Base-by-base conservation (phyloP, 2,797 vertebrate species). In the Gouania willdenowi region DNA sequence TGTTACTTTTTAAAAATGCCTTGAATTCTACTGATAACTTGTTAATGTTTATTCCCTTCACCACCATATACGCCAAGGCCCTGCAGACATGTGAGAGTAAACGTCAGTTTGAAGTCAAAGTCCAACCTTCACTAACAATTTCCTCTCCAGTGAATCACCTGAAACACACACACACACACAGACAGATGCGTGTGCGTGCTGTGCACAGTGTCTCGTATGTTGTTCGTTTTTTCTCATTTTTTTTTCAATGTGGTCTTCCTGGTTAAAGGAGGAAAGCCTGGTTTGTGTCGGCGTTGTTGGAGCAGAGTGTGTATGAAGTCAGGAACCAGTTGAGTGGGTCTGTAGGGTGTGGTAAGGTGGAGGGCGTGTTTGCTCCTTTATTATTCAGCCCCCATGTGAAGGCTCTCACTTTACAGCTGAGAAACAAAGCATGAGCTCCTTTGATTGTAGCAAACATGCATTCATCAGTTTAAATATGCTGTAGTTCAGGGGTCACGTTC, bases 251-350 rank as follows among this genome's bases (percentile, higher is more conserved):
- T 61, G 69, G 66, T 52, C 18, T 12, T 20, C 11, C 21, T 34
- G 43, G 24, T 42, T 14, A 34, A 47, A 41, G 24, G 10, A 64
- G 26, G 30, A 36, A 27, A 30, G 5, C 7, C 1, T 18, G 22
- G 15, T 16, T 15, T 33, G 30, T 27, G 34, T 36, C 22, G 24
- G 13, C 27, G 38, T 26, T 5, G 33, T 26, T n/a, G 38, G 13
- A 37, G 39, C 23, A 26, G 22, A 3, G 6, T 4, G 1, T 22
- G 23, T 40, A 19, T 37, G 45, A 33, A 54, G 50, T 6, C 24
- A 39, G 46, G 41, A 88, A 90, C 88, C 87, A 83, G 88, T 88
- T 86, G 65, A 68, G 84, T 88, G 41, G 60, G 84, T 85, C 49
- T 57, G 68, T 43, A 51, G 75, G 78, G 77, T 81, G 79, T 81